Base-by-base conservation (phyloP, 2,888 invertebrate species). In the Tiliacea aurago region DNA sequence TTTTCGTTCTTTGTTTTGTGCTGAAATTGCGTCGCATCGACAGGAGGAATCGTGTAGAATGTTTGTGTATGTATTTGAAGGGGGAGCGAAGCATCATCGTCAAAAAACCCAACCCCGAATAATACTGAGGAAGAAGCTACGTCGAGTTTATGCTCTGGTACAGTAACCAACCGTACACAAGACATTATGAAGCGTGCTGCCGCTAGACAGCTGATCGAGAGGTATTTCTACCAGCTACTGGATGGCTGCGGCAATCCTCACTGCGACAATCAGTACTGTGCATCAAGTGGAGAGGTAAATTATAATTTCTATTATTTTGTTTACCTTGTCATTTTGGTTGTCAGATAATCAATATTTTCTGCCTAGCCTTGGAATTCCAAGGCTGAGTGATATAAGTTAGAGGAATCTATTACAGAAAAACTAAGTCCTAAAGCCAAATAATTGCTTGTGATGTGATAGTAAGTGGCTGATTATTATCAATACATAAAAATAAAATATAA, bases 191-290 rank as follows among this genome's bases (percentile, higher is more conserved):
- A 98, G 95, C 96, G 98, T 69, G 97, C 97, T 74, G 97, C 97
- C 61, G 99, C 98, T 56, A 98, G 98, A 93, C 98, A 98, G 93
- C 96, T 99, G 82, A 99, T 99, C 84, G 98, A 99, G 94, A 97
- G 98, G 90, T 99, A 99, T 94, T 99, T 99, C 94, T 98, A 98
- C 95, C 99, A 99, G 95, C 96, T 99, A 83, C 97, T 98, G 58
- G 98, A 99, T 93, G 99, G 99, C 86, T 99, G 99, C 95, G 99
- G 99, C 41, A 98, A 98, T 94, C 97, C 97, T n/a, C 97, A 97
- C 88, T 99, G 99, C 94, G 97, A 97, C 89, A 99, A 99, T 95
- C 97, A 97, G 90, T 97, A 98, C 92, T 99, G 99, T 96, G 99
- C 98, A 84, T 99, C 99, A 28, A 98, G 98, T 94, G 98, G 98